phyloP scores from a whole-genome alignment of 2,797 vertebrate species.

The Nasua narica region DNA sequence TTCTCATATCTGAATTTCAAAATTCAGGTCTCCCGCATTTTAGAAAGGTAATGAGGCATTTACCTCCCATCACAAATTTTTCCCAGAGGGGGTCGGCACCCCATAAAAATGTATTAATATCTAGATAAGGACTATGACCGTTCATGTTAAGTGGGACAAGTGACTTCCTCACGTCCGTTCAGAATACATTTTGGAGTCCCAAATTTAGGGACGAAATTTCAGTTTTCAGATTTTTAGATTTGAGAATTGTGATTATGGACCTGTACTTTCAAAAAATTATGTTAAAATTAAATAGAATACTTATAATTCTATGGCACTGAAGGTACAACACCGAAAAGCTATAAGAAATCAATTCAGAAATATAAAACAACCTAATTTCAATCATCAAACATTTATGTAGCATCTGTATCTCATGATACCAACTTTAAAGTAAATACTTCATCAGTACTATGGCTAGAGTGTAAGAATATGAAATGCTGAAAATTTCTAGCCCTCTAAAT shows the following conservation, averaged over 20 bases:
- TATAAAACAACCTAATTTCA: background rate
- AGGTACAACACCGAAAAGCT: background rate
- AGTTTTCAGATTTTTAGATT: constrained; percentile 27
- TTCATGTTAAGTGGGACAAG: background rate
- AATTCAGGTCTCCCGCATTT: background rate
- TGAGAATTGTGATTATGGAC: background rate
- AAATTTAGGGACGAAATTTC: background rate
- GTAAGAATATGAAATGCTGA: background rate
- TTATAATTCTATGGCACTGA: background rate
- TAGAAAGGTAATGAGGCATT: background rate
- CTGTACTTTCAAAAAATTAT: constrained; percentile 24
- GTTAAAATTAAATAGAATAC: background rate
- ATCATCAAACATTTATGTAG: background rate
- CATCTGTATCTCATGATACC: background rate
- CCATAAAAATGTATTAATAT: background rate
- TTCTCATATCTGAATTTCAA: background rate
- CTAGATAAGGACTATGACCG: background rate
- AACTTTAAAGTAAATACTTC: background rate
- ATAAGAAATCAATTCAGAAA: background rate
- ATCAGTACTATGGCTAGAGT: background rate
- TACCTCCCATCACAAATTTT: background rate
- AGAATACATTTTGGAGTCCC: background rate
- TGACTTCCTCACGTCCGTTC: background rate
- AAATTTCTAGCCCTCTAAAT: background rate
- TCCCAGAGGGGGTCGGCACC: background rate